These are phyloP conservation scores for Pomacea canaliculata DNA, from an alignment of 2,888 invertebrate species.

Conservation along the genomic window DNA sequence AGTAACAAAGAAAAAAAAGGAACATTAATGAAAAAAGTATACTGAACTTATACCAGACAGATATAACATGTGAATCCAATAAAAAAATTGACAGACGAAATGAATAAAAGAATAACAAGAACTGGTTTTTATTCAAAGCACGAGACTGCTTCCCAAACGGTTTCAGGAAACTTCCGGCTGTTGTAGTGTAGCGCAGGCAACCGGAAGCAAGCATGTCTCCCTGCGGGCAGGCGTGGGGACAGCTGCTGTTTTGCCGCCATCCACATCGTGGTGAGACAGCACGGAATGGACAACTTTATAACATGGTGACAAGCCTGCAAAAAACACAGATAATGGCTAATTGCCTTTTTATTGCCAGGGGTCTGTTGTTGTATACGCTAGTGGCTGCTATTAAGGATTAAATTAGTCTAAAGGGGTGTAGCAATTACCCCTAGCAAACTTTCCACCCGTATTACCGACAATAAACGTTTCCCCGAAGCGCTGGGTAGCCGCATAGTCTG, in stretches of 20 bases:
- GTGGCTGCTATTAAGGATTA: background rate
- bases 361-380: background rate
- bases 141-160: no score
- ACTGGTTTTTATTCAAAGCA: no score
- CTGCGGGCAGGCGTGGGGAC: background rate
- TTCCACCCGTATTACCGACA: no score
- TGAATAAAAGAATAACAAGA: no score
- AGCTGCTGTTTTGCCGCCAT: background rate
- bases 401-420: background rate
- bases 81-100: no score
- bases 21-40: no score
- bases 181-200: background rate
- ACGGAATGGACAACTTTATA: background rate
- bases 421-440: background rate
- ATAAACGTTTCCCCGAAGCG: no score
- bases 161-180: no score
- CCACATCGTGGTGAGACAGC: background rate
- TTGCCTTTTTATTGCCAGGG: constrained; percentile 7
- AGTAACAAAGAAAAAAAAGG: no score
- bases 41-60: no score
- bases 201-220: background rate
- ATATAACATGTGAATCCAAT: no score
- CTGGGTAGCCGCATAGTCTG: no score
- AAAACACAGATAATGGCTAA: constrained; percentile 2
- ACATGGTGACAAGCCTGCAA: background rate